phyloP scores from a whole-genome alignment of 2,797 vertebrate genomes.

The Hafferia zeledoni region DNA sequence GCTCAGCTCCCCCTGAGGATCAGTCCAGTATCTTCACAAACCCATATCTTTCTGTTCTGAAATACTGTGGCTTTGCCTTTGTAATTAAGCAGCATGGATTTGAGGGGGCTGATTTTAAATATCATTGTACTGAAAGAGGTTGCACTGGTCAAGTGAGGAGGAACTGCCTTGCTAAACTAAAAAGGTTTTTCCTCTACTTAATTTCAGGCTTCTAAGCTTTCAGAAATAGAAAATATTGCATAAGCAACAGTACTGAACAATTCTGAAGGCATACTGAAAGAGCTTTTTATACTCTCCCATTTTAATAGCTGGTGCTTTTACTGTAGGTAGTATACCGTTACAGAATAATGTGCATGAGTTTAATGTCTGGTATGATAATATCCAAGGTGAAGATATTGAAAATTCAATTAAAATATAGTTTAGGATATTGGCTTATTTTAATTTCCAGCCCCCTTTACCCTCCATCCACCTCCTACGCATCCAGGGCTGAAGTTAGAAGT shows the following conservation, averaged over 20 bases:
- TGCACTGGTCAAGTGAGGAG: conserved; percentile 36
- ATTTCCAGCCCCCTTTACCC: conserved; percentile 27
- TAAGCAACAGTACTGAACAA: conserved; percentile 36
- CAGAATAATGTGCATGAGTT: conserved; percentile 57
- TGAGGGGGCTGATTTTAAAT: conserved; percentile 22
- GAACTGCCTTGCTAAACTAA: not conserved
- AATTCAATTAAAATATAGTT: conserved; percentile 68
- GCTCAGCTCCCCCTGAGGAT: not conserved
- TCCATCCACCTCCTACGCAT: not conserved
- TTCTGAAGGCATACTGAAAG: conserved; percentile 31
- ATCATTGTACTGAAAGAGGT: not conserved
- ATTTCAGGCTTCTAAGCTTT: conserved; percentile 47
- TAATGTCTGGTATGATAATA: conserved; percentile 60
- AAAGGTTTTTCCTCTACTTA: conserved; percentile 25
- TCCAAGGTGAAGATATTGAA: conserved; percentile 63
- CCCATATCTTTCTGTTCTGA: not conserved
- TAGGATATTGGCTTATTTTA: conserved; percentile 55
- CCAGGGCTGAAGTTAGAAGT: not conserved
- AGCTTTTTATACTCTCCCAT: conserved; percentile 50
- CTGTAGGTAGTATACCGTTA: conserved; percentile 25
- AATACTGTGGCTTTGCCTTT: conserved; percentile 20
- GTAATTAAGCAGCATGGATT: conserved; percentile 46
- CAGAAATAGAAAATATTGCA: conserved; percentile 55
- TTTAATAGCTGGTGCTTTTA: conserved; percentile 57
- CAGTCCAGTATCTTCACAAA: conserved; percentile 35